phyloP scores from a whole-genome alignment of 1,140 invertebrate species.

The Steinernema khuongi region DNA sequence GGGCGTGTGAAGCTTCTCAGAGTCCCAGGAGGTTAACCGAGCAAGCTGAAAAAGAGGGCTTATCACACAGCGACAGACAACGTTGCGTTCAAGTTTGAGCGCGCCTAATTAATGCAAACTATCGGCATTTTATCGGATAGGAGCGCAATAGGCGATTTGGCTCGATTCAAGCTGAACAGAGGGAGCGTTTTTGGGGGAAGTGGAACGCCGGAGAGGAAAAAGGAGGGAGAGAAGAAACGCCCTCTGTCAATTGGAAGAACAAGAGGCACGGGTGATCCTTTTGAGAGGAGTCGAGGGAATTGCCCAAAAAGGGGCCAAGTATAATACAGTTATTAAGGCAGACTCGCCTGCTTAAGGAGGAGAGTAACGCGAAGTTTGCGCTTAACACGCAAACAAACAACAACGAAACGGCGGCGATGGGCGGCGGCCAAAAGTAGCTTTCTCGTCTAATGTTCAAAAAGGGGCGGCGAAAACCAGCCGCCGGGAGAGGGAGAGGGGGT shows the following conservation, averaged over 20 bases:
- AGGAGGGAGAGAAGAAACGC: too few species aligned
- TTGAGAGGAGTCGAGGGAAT: too few species aligned
- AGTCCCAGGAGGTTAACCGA: too few species aligned
- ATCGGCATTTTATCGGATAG: conserved; percentile 1
- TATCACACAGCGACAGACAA: neutral
- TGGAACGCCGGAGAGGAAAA: too few species aligned
- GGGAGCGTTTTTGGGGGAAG: too few species aligned
- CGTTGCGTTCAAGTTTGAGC: neutral
- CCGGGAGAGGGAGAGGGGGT: neutral
- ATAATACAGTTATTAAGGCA: too few species aligned
- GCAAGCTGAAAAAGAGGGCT: neutral
- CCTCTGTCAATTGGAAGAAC: too few species aligned
- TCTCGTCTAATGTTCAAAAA: neutral
- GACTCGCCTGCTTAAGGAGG: too few species aligned
- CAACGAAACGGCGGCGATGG: neutral
- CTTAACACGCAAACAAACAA: conserved; percentile 3
- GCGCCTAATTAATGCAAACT: conserved; percentile 13
- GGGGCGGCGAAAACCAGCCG: too few species aligned
- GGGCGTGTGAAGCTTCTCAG: neutral
- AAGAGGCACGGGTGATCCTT: too few species aligned
- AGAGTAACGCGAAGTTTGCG: neutral
- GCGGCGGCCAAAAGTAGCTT: neutral
- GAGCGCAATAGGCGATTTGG: neutral
- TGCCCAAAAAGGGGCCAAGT: too few species aligned
- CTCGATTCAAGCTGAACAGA: neutral